Evolutionary conservation across 2,113 vertebrate species (phyloP).

Genomic region (Camelus dromedarius): DNA sequence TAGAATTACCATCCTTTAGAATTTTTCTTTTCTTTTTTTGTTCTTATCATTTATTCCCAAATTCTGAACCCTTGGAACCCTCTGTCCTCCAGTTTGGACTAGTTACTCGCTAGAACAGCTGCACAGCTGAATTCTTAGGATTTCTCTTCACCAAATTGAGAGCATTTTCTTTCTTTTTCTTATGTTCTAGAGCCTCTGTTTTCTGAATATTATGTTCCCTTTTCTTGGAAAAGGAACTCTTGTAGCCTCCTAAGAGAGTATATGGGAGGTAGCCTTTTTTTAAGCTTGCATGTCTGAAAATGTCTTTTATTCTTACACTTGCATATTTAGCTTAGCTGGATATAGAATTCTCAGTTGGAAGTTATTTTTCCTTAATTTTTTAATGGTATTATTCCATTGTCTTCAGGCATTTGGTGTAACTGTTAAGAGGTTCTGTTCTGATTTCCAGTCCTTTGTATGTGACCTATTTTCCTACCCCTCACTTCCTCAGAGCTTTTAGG

Average conservation of each 20-base stretch:
- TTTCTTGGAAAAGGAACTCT: not conserved
- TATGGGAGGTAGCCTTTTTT: not conserved
- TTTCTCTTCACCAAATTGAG: slow-evolving; percentile 27
- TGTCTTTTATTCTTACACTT: slow-evolving; percentile 28
- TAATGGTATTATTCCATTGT: not conserved
- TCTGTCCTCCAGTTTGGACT: not conserved
- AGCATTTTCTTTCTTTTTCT: not conserved
- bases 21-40: not conserved
- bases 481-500: not conserved
- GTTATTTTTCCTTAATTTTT: slow-evolving; percentile 31
- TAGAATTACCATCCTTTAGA: not conserved
- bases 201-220: not conserved
- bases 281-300: slow-evolving; percentile 34
- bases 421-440: not conserved
- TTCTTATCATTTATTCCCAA: not conserved
- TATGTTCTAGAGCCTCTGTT: slow-evolving; percentile 16
- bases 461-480: not conserved
- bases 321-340: not conserved
- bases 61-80: not conserved
- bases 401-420: not conserved
- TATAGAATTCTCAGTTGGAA: slow-evolving; percentile 32
- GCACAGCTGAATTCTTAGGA: not conserved
- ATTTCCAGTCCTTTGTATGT: not conserved
- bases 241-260: slow-evolving; percentile 2
- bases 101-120: not conserved